Evolutionary conservation across 2,797 vertebrate species (phyloP), one percentile per base, ranked within the genome.

Genomic region (Falco peregrinus): DNA sequence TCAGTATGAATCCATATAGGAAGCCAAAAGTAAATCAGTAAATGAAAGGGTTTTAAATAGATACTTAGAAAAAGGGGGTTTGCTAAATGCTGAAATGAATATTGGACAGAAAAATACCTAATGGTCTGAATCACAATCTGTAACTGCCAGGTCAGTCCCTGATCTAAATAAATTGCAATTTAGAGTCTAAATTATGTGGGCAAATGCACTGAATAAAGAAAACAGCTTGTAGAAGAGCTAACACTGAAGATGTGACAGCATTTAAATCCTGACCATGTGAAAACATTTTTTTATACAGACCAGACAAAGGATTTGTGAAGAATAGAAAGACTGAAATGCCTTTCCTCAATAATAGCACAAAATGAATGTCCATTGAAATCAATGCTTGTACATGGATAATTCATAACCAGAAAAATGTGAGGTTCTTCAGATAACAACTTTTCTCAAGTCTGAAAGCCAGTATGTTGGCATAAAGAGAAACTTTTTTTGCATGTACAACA

Each of bases 11-110:
- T 78, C 48, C 21, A 81, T 80, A 89, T 11, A 87, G 37, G 31
- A 84, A 77, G 75, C 69, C 84, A 90, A 80, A 89, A 92, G 48
- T 79, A 96, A 96, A 96, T 73, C 70, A 91, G 47, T 59, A 92
- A 94, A 91, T 94, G 81, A 89, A 92, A 77, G 37, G 57, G 28
- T 47, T 93, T 91, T 28, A 76, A 83, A 73, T 71, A 93, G 54
- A 77, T 57, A 50, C 22, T 80, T 94, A 87, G n/a, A 71, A 93
- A 91, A 89, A 33, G 3, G 10, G 16, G 61, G 78, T 87, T 93
- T 85, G 81, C 56, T 69, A 96, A 91, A 77, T 65, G 41, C 13
- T 76, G 68, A 75, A 80, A 77, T 74, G 10, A 91, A 56, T 88
- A 60, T 60, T 63, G 39, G 28, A 70, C 13, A 92, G 64, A 74